These are phyloP conservation scores for Crossaster papposus DNA, from an alignment of 53 echinoderm and acorn worm genomes.

Conservation along the genomic window DNA sequence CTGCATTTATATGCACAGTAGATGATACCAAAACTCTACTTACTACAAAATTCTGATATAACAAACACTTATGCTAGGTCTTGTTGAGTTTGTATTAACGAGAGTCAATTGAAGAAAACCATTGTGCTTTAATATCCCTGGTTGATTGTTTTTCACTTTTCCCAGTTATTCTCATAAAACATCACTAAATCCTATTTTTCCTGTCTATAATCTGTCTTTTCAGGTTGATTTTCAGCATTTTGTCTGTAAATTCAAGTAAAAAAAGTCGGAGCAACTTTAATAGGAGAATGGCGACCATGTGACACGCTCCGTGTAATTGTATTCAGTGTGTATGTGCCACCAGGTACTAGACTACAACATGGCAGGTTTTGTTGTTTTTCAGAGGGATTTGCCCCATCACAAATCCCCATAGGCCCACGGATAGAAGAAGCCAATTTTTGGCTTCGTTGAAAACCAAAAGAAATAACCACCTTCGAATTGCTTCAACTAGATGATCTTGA, in stretches of 20 bases:
- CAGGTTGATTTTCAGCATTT: conserved; percentile 37
- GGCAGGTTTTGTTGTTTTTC: not conserved
- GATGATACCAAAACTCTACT: too few species aligned
- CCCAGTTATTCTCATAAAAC: not conserved
- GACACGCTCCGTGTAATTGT: conserved; percentile 25
- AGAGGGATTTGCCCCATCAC: not conserved
- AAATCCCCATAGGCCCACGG: not conserved
- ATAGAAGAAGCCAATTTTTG: not conserved
- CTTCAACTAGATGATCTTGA: too few species aligned
- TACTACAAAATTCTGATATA: too few species aligned
- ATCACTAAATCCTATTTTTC: not conserved
- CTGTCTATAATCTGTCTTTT: conserved; percentile 27
- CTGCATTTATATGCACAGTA: too few species aligned
- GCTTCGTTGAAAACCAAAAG: not conserved
- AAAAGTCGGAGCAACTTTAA: not conserved
- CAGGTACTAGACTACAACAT: not conserved
- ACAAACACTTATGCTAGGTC: too few species aligned
- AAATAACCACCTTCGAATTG: not conserved
- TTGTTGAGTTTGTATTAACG: too few species aligned
- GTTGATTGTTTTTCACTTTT: not conserved
- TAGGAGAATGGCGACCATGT: conserved; percentile 2
- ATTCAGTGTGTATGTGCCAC: conserved; percentile 48
- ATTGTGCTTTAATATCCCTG: not conserved
- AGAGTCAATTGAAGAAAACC: too few species aligned
- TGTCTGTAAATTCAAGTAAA: conserved; percentile 31